These are phyloP conservation scores for Tenrec ecaudatus DNA, from an alignment of 2,113 vertebrate genomes.

Conservation along the genomic window DNA sequence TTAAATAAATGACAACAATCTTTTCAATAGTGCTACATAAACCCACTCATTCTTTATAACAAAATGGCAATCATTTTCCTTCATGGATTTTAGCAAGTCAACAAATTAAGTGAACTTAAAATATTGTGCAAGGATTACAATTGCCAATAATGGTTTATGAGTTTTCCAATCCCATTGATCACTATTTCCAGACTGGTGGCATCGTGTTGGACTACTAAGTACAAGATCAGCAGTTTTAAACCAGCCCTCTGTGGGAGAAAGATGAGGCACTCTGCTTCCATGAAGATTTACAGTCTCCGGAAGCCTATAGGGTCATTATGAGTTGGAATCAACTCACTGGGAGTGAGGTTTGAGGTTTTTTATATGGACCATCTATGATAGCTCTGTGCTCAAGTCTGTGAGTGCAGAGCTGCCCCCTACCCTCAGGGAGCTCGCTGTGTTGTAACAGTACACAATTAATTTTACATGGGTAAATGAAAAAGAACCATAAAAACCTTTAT, in stretches of 20 bases:
- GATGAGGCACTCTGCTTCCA: too few relatives aligned
- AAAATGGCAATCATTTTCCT: background rate
- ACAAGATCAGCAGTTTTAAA: too few relatives aligned
- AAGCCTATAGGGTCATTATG: background rate
- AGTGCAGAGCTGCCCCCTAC: background rate
- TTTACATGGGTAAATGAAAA: background rate
- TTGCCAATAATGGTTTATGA: background rate
- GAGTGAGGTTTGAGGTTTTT: too few relatives aligned
- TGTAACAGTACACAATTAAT: background rate
- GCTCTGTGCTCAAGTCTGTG: background rate
- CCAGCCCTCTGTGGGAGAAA: too few relatives aligned
- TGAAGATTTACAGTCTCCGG: too few relatives aligned
- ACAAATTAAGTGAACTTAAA: constrained; percentile 17
- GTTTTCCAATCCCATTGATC: background rate
- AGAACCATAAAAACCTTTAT: too few relatives aligned
- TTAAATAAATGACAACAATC: background rate
- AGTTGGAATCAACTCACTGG: too few relatives aligned
- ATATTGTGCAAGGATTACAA: background rate
- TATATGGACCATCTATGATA: too few relatives aligned
- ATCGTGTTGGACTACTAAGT: too few relatives aligned
- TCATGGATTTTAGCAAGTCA: background rate
- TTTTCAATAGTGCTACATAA: background rate
- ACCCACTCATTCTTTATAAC: constrained; percentile 22
- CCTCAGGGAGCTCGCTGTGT: background rate
- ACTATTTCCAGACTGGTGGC: background rate